phyloP scores from a whole-genome alignment of 2,113 vertebrate genomes.

The Macrotis lagotis region DNA sequence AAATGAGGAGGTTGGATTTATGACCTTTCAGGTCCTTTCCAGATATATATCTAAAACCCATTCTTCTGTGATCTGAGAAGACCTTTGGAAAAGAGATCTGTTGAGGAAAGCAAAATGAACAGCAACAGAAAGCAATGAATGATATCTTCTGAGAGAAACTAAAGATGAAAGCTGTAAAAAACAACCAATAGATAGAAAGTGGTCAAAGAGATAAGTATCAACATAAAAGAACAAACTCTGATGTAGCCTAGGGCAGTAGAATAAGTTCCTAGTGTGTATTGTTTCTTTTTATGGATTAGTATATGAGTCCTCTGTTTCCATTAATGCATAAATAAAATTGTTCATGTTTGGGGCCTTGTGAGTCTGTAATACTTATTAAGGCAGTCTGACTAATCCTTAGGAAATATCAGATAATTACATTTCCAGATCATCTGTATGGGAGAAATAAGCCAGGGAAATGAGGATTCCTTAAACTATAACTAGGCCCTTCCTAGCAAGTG shows the following conservation, averaged over 20 bases:
- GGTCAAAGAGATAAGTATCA: neutral
- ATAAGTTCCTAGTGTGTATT: neutral
- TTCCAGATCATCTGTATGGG: neutral
- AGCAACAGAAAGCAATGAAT: neutral
- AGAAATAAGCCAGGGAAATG: neutral
- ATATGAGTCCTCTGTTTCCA: neutral
- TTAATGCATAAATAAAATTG: neutral
- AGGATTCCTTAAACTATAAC: neutral
- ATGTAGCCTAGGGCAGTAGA: neutral
- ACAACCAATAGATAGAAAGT: neutral
- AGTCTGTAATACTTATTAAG: neutral
- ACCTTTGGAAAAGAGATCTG: neutral
- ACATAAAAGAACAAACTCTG: neutral
- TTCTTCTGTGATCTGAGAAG: neutral
- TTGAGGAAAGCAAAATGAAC: neutral
- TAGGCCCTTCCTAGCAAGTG: neutral
- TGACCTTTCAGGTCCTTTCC: neutral
- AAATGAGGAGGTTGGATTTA: neutral
- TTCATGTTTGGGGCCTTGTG: neutral
- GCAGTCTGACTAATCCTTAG: neutral
- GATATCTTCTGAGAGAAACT: neutral
- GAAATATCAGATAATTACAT: neutral
- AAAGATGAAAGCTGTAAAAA: neutral
- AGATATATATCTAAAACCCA: neutral
- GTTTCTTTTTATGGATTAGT: neutral